Evolutionary conservation across 2,888 invertebrate species (phyloP), one percentile per base, ranked within the genome.

Genomic region (Metellina segmentata): DNA sequence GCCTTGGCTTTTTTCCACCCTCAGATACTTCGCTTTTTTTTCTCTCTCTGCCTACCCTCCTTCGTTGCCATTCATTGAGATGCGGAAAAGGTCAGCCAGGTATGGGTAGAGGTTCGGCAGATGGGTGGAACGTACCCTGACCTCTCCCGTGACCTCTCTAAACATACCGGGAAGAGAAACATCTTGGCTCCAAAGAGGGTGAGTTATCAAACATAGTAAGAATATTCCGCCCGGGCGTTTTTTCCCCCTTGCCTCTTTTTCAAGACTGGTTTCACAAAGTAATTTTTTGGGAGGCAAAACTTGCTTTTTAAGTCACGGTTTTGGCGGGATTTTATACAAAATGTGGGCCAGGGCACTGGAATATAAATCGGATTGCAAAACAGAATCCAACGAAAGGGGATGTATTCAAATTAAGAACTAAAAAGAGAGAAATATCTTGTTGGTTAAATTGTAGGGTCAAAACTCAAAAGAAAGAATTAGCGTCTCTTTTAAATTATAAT

Each of bases 31-130:
- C 53, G 49, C 53, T 75, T 51, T 51, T 20, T 53, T 79, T 78
- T 52, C 72, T 34, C 72, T 34, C 71, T 13, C 13, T 53, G 48
- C 85, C 49, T 20, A 61, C 51, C 61, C 71, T 75, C 52, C 85
- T 20, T 85, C 74, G 53, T 52, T 72, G 71, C 70, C 34, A 34
- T 86, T 20, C 75, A 6, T 74, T 77, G 51, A 70, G 69, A 87
- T 72, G 79, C 71, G 72, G 87, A 81, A 88, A 87, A 88, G 88
- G 88, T 81, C 75, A 88, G 49, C 81, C 74, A 88, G 88, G 88
- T 88, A 88, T 74, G 69, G 88, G 88, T 81, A 81, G 85, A 77
- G 70, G 74, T 85, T 85, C 75, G 51, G 7, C 34, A 79, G 61
- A 77, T 48, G 19, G 86, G 79, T 16, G 71, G 87, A 72, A 61